These are phyloP conservation scores for Macrochelys suwanniensis DNA, from an alignment of 2,797 vertebrate species.

Conservation along the genomic window DNA sequence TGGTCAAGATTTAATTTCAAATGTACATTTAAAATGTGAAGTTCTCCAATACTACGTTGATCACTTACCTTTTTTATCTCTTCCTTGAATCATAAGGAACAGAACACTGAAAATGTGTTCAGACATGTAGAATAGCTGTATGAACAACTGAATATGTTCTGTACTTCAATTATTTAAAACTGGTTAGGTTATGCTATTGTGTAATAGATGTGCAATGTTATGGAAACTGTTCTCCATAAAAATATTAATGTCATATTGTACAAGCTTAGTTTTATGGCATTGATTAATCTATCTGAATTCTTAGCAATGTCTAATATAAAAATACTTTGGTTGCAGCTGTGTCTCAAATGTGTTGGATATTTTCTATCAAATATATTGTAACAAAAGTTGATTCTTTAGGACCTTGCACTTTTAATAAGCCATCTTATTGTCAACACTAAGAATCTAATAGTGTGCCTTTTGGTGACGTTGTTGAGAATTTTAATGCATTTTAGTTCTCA, in stretches of 20 bases:
- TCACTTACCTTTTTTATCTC: constrained; percentile 46
- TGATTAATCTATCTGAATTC: neutral
- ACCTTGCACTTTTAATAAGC: constrained; percentile 80
- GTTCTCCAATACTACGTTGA: neutral
- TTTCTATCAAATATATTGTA: constrained; percentile 1
- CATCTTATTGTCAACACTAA: constrained; percentile 75
- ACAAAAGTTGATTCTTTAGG: constrained; percentile 69
- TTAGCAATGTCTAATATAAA: neutral
- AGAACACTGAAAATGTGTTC: constrained; percentile 17
- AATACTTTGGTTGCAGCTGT: neutral
- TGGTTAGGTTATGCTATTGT: neutral
- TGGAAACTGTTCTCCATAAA: neutral
- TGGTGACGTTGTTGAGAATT: constrained; percentile 87
- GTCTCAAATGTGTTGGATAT: neutral
- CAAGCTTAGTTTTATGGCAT: neutral
- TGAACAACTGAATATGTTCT: constrained; percentile 23
- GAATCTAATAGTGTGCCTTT: constrained; percentile 85
- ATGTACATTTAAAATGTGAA: neutral
- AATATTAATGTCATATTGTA: neutral
- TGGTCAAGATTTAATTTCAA: neutral
- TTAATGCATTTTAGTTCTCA: constrained; percentile 85
- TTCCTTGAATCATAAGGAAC: constrained; percentile 41
- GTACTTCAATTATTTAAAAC: neutral
- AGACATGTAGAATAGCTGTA: neutral
- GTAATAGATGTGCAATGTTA: neutral